Percentiles rank a stretch among this genome's conserved stretches.
These are phyloP conservation scores for Aricia artaxerxes DNA, from an alignment of 2,888 invertebrate species.

Conservation along the genomic window DNA sequence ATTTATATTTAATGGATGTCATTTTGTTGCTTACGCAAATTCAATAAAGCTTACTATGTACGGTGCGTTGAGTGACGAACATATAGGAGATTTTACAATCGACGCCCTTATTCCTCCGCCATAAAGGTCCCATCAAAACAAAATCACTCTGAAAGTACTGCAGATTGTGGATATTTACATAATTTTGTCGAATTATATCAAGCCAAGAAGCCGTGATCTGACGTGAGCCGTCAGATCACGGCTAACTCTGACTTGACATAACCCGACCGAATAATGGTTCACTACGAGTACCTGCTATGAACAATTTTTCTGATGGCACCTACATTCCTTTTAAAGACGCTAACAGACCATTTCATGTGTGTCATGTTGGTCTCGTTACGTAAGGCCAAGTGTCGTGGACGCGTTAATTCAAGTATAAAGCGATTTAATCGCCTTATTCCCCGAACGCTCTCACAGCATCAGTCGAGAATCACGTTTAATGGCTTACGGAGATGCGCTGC, in stretches of 20 bases:
- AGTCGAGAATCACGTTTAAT: conserved; percentile 39
- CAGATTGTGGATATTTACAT: too few species aligned
- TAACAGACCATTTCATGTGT: not conserved
- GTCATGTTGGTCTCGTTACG: not conserved
- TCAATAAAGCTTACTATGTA: too few species aligned
- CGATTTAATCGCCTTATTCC: conserved; percentile 21
- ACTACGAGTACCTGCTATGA: not conserved
- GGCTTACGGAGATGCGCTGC: conserved; percentile 41
- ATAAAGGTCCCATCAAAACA: not conserved
- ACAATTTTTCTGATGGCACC: not conserved
- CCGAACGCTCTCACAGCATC: conserved; percentile 15
- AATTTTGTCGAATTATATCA: too few species aligned
- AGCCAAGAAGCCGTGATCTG: too few species aligned
- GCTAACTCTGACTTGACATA: not conserved
- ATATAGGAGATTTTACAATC: too few species aligned
- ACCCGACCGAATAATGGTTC: not conserved
- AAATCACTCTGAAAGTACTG: too few species aligned
- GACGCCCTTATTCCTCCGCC: not conserved
- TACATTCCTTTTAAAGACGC: not conserved
- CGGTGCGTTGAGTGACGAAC: too few species aligned
- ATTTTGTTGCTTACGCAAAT: conserved; percentile 8
- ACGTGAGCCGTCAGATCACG: not conserved
- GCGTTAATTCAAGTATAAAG: conserved; percentile 16
- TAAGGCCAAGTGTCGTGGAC: conserved; percentile 1
- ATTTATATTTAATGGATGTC: conserved; percentile 17